These are phyloP conservation scores for Odocoileus hemionus DNA, from an alignment of 2,113 vertebrate species.

Conservation along the genomic window DNA sequence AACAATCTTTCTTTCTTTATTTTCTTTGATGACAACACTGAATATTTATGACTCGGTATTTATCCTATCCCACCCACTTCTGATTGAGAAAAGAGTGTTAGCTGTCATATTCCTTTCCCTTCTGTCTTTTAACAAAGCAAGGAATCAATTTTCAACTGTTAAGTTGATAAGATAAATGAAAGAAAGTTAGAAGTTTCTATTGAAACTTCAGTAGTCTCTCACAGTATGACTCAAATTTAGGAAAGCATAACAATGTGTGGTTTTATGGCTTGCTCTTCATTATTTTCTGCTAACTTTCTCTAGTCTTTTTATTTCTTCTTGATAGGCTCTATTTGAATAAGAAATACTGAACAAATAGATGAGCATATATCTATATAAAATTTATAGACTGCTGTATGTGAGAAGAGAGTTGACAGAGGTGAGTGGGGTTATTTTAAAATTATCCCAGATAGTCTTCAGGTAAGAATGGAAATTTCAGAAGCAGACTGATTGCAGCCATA, in stretches of 20 bases:
- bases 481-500: background rate
- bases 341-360: background rate
- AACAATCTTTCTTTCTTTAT: background rate
- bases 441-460: background rate
- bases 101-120: background rate
- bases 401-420: background rate
- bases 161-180: background rate
- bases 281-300: constrained; percentile 1
- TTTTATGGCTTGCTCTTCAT: background rate
- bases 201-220: background rate
- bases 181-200: background rate
- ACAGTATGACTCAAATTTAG: background rate
- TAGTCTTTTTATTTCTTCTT: background rate
- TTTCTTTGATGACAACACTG: background rate
- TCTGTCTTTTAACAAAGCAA: constrained; percentile 8
- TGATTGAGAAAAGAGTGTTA: background rate
- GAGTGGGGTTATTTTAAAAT: background rate
- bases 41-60: background rate
- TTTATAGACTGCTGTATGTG: background rate
- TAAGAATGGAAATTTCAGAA: background rate
- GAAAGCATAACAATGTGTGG: background rate
- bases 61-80: background rate
- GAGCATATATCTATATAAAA: background rate
- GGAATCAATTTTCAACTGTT: background rate
- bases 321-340: background rate